phyloP scores from a whole-genome alignment of 2,888 invertebrate genomes.

The Lithosia quadra region DNA sequence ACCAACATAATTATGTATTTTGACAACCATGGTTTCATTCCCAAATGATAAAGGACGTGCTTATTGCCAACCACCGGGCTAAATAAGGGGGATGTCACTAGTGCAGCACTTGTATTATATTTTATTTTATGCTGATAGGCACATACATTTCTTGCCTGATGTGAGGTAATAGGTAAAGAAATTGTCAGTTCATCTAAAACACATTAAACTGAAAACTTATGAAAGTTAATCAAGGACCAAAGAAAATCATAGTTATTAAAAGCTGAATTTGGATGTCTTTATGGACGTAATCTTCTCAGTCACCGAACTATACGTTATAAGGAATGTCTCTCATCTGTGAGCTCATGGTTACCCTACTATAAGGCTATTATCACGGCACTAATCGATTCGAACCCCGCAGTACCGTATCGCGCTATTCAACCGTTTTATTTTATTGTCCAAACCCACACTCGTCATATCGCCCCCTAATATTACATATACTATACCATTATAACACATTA shows the following conservation, averaged over 20 bases:
- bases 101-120: too few species aligned
- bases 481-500: slow-evolving; percentile 35
- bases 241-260: not conserved
- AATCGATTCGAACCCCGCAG: slow-evolving; percentile 84
- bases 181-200: too few species aligned
- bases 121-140: too few species aligned
- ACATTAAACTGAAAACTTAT: too few species aligned
- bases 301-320: not conserved
- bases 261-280: not conserved
- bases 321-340: not conserved
- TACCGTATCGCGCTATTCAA: slow-evolving; percentile 73
- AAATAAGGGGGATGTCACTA: too few species aligned
- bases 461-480: slow-evolving; percentile 60
- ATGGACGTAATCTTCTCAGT: not conserved
- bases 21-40: too few species aligned
- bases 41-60: too few species aligned
- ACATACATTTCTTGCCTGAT: too few species aligned
- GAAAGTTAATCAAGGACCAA: not conserved
- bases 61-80: too few species aligned
- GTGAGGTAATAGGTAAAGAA: too few species aligned
- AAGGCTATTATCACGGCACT: slow-evolving; percentile 77
- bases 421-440: slow-evolving; percentile 84
- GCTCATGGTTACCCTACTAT: slow-evolving; percentile 52
- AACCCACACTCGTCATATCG: slow-evolving; percentile 73
- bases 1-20: too few species aligned